Evolutionary conservation across 2,888 invertebrate genomes (phyloP).

Genomic region (Macroteleia sp.): DNA sequence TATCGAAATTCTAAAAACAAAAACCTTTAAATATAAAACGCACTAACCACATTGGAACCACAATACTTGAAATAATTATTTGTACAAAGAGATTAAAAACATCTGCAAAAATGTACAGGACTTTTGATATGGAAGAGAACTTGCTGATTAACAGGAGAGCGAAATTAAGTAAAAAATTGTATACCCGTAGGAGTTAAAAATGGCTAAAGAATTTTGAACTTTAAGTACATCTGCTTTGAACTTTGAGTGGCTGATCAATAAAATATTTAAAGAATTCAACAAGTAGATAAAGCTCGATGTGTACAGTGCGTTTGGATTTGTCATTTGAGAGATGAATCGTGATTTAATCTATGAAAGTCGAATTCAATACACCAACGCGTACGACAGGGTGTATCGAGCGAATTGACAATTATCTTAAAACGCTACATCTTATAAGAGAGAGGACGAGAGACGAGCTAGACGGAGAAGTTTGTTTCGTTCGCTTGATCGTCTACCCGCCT

Average conservation of each 20-base stretch:
- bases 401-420: slow-evolving; percentile 75
- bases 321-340: slow-evolving; percentile 51
- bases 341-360: slow-evolving; percentile 50
- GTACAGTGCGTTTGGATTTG: slow-evolving; percentile 31
- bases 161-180: too few relatives aligned
- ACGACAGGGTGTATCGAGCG: slow-evolving; percentile 61
- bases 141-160: too few relatives aligned
- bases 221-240: too few relatives aligned
- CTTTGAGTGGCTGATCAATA: too few relatives aligned
- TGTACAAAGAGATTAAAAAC: too few relatives aligned
- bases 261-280: slow-evolving; percentile 12
- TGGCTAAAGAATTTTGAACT: not conserved
- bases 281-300: not conserved
- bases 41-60: too few relatives aligned
- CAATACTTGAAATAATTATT: too few relatives aligned
- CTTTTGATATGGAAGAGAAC: too few relatives aligned
- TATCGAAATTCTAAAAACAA: too few relatives aligned
- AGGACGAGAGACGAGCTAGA: slow-evolving; percentile 26
- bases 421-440: slow-evolving; percentile 72
- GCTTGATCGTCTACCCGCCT: slow-evolving; percentile 71
- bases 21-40: too few relatives aligned
- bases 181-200: too few relatives aligned
- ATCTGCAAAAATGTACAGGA: too few relatives aligned
- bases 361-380: slow-evolving; percentile 46
- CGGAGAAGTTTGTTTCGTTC: slow-evolving; percentile 53